Evolutionary conservation across 2,797 vertebrate species (phyloP).

Genomic region (Gambusia yucatana): DNA sequence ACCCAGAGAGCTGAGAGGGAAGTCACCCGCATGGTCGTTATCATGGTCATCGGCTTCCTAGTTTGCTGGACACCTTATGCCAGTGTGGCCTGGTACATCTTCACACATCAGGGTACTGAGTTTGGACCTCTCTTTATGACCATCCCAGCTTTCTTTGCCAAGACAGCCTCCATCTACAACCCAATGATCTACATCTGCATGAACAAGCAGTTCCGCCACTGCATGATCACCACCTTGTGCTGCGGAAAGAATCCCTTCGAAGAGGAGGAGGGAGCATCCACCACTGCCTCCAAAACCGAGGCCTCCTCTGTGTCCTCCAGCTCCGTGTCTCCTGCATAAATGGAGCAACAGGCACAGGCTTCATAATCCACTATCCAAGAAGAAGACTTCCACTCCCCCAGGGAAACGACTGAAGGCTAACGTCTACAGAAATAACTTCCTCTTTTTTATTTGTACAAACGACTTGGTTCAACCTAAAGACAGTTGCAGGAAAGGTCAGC

Average conservation of each 20-base stretch:
- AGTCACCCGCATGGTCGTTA: conserved; percentile 95
- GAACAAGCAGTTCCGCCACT: conserved; percentile 99
- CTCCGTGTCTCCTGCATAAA: conserved; percentile 96
- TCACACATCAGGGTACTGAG: conserved; percentile 90
- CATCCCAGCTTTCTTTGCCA: conserved; percentile 94
- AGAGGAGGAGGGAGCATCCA: conserved; percentile 89
- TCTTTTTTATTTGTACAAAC: conserved; percentile 82
- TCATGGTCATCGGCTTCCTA: conserved; percentile 92
- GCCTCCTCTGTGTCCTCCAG: conserved; percentile 91
- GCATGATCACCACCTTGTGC: conserved; percentile 97
- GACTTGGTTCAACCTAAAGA: conserved; percentile 83
- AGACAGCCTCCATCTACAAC: conserved; percentile 91
- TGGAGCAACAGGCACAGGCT: conserved; percentile 24
- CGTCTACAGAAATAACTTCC: conserved; percentile 76
- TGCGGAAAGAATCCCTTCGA: conserved; percentile 96
- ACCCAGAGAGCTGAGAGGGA: conserved; percentile 98
- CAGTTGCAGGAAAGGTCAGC: conserved; percentile 79
- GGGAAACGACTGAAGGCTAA: conserved; percentile 81
- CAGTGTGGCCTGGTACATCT: conserved; percentile 89
- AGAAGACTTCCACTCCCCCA: conserved; percentile 74
- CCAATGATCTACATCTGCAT: conserved; percentile 95
- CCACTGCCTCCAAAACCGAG: conserved; percentile 91
- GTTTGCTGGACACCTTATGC: conserved; percentile 93
- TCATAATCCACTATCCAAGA: conserved; percentile 59
- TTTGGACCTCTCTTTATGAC: conserved; percentile 97